These are phyloP conservation scores for Microplitis demolitor DNA, from an alignment of 1,140 invertebrate genomes.

Conservation along the genomic window DNA sequence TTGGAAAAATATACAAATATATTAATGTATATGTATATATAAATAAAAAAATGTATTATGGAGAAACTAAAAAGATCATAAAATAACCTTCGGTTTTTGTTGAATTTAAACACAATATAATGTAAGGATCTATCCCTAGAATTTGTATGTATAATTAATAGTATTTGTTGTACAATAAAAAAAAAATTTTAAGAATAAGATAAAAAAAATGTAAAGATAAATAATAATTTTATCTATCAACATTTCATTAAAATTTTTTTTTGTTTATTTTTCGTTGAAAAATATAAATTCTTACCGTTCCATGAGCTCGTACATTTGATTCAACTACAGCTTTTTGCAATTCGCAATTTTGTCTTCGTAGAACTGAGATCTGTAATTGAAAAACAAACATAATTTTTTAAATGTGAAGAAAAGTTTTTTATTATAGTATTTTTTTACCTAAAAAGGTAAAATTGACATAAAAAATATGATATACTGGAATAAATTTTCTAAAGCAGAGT, in stretches of 20 bases:
- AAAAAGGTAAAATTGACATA: neutral
- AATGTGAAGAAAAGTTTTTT: neutral
- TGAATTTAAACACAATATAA: no score
- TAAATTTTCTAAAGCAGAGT: constrained; percentile 47
- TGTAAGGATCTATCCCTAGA: no score
- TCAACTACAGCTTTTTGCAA: constrained; percentile 53
- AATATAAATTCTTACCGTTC: constrained; percentile 45
- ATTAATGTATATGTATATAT: neutral
- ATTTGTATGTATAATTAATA: no score
- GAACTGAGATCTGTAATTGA: constrained; percentile 48
- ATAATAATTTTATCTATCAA: no score
- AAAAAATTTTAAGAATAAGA: no score
- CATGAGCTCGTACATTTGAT: constrained; percentile 44
- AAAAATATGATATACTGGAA: constrained; percentile 16
- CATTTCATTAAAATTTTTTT: neutral
- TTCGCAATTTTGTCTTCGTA: constrained; percentile 53
- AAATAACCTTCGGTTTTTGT: no score
- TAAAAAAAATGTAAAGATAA: no score
- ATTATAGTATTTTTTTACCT: neutral
- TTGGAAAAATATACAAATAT: no score
- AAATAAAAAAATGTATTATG: no score
- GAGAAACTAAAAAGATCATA: no score
- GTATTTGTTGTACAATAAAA: no score
- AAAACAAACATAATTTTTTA: constrained; percentile 11
- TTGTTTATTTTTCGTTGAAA: constrained; percentile 29